Evolutionary conservation across 1,140 invertebrate genomes (phyloP).

Genomic region (Drosophila aff.): DNA sequence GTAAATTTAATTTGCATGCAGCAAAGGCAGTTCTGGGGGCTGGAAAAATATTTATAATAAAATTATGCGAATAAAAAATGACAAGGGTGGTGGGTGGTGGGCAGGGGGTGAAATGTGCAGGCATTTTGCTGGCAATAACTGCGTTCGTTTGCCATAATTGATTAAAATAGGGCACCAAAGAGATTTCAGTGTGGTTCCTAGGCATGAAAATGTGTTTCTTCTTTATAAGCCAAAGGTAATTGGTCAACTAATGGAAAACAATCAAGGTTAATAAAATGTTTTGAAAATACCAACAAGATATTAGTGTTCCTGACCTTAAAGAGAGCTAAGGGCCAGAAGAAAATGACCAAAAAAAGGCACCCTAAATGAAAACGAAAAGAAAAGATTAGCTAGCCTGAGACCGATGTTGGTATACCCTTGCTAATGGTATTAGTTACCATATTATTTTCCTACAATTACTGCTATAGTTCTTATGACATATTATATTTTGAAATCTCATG

Average conservation of each 20-base stretch:
- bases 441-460: neutral
- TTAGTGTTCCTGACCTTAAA: neutral
- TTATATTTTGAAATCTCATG: too few species aligned
- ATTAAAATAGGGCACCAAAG: slow-evolving; percentile 7
- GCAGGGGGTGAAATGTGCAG: neutral
- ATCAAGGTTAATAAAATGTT: too few species aligned
- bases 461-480: neutral
- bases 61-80: slow-evolving; percentile 69
- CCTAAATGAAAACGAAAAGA: neutral
- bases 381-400: neutral
- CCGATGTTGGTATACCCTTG: neutral
- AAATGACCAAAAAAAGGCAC: neutral
- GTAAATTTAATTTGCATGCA: slow-evolving; percentile 72
- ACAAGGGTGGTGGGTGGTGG: neutral
- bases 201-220: neutral
- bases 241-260: neutral
- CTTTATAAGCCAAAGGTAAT: neutral
- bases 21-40: neutral
- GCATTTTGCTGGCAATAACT: neutral
- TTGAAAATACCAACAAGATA: neutral
- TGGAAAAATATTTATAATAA: slow-evolving; percentile 58
- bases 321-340: neutral
- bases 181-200: neutral
- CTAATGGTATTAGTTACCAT: neutral
- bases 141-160: slow-evolving; percentile 9